phyloP scores from a whole-genome alignment of 1,140 invertebrate species.

The Brachionus manjavacas region DNA sequence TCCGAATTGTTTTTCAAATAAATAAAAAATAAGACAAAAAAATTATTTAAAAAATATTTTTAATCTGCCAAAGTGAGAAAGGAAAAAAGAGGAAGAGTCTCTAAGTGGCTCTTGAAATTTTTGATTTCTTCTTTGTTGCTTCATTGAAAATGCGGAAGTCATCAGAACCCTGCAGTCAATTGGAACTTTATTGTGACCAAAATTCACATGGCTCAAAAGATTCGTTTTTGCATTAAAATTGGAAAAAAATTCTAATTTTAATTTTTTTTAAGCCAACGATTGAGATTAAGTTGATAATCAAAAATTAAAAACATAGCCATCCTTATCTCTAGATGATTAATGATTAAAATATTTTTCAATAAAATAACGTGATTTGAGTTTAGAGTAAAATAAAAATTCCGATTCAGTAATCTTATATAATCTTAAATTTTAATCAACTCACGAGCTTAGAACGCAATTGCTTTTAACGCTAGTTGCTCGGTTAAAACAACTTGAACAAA shows the following conservation, averaged over 20 bases:
- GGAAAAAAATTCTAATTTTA: neutral
- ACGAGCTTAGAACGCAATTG: neutral
- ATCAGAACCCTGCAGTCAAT: neutral
- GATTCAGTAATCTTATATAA: neutral
- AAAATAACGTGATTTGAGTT: neutral
- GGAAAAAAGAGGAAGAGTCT: neutral
- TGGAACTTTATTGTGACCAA: neutral
- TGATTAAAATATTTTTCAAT: slow-evolving; percentile 7
- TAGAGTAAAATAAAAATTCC: neutral
- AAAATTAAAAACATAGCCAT: neutral
- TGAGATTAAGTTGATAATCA: slow-evolving; percentile 3
- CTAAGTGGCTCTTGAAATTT: neutral
- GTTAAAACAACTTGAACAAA: neutral
- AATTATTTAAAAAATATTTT: too few species aligned
- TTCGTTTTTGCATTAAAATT: neutral
- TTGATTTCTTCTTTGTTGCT: neutral
- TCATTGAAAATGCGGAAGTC: neutral
- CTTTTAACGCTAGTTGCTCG: neutral
- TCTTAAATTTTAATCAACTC: neutral
- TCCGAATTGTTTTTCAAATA: too few species aligned
- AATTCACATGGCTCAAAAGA: neutral
- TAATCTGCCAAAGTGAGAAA: too few species aligned
- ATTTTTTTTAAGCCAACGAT: neutral
- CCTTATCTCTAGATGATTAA: slow-evolving; percentile 3
- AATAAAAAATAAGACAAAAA: too few species aligned